phyloP scores from a whole-genome alignment of 1,140 invertebrate genomes.

The Coboldia fuscipes region DNA sequence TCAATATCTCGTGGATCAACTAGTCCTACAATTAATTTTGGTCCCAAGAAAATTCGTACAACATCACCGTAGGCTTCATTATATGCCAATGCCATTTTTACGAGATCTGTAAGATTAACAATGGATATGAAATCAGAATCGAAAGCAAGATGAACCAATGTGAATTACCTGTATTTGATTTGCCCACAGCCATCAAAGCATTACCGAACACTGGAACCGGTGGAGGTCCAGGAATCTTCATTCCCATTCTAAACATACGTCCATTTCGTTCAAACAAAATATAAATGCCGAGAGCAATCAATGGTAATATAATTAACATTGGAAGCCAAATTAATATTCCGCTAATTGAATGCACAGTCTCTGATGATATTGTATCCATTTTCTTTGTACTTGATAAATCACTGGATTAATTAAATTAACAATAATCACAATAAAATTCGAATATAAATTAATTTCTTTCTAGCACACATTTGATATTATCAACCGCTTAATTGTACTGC shows the following conservation, averaged over 20 bases:
- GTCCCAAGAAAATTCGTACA: constrained; percentile 36
- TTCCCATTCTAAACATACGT: constrained; percentile 20
- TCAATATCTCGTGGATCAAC: constrained; percentile 43
- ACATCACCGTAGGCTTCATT: constrained; percentile 30
- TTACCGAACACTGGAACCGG: constrained; percentile 37
- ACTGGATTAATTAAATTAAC: too few species aligned
- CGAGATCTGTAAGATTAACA: constrained; percentile 15
- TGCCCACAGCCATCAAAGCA: constrained; percentile 24
- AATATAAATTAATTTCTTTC: too few species aligned
- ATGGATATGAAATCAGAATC: neutral
- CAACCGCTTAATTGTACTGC: too few species aligned
- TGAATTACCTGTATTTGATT: constrained; percentile 24
- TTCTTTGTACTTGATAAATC: too few species aligned
- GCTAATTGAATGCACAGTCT: too few species aligned
- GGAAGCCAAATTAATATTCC: too few species aligned
- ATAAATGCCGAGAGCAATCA: constrained; percentile 12
- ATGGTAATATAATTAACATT: too few species aligned
- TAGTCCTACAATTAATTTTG: constrained; percentile 37
- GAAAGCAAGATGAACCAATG: neutral
- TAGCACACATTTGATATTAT: too few species aligned
- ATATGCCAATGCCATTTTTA: constrained; percentile 22
- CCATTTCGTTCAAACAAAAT: constrained; percentile 13
- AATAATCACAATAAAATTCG: too few species aligned
- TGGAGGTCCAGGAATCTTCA: constrained; percentile 23
- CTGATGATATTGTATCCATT: too few species aligned